Evolutionary conservation across 2,113 vertebrate genomes (phyloP), one percentile per base, ranked within the genome.

Genomic region (Gadus chalcogrammus): DNA sequence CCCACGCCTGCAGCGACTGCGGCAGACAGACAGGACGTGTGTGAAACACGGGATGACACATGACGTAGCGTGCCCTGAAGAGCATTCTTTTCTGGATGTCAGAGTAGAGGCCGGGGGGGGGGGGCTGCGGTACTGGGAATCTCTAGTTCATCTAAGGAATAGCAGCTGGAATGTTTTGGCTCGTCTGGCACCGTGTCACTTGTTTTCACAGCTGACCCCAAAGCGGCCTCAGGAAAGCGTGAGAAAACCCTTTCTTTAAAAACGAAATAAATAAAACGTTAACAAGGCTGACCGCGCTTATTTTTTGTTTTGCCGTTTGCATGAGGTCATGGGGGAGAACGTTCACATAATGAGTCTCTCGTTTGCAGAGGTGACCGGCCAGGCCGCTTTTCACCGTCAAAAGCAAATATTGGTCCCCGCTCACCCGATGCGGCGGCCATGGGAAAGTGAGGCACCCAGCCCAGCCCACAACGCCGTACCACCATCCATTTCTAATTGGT

Each of bases 351-450:
- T 83, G 80, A 84, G 68, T 84, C 78, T 82, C 74, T 69, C 67
- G 67, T n/a, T n/a, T 58, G 61, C 69, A 58, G 73, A 77, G 82
- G 74, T 80, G 75, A 84, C 75, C 73, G 56, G 5, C 61, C 22
- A 70, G 65, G 55, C 42, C 0, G 59, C 75, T 75, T 85, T 84
- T 80, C 68, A 65, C 79, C 79, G 28, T 80, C 82, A 73, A 84
- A 85, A 77, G 78, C 76, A 91, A 90, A 90, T 90, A 90, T 91
- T 90, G 76, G 84, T 91, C 72, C 79, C 75, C 59, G 64, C 35
- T 75, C 71, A 58, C 61, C 15, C 56, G 71, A 70, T 73, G 64
- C 61, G 24, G 17, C 70, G 73, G 74, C 78, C 82, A 80, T 91
- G 91, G 88, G 90, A 91, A 91, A 74, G 52, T 16, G 15, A 17